Percentiles rank a stretch among this genome's conserved stretches.
phyloP scores from a whole-genome alignment of 2,888 invertebrate species.

The Troilus luridus region DNA sequence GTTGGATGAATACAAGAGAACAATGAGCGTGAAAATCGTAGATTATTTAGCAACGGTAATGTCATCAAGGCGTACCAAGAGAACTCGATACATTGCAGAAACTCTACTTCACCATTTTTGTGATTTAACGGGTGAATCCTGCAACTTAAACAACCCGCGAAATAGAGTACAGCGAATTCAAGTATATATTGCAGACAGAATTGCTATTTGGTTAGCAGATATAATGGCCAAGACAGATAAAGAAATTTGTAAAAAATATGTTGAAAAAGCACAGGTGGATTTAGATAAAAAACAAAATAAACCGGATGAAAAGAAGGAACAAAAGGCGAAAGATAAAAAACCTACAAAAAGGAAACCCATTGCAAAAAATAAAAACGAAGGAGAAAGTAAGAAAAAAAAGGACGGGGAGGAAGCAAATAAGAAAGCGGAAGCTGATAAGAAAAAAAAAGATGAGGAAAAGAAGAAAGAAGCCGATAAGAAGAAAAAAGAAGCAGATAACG shows the following conservation, averaged over 20 bases:
- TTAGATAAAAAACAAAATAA: neutral
- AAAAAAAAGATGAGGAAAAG: neutral
- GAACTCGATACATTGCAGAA: conserved; percentile 63
- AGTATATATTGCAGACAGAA: conserved; percentile 63
- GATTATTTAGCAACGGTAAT: conserved; percentile 64
- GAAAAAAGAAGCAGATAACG: neutral
- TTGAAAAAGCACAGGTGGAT: neutral
- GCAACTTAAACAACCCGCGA: conserved; percentile 61
- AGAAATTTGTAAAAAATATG: conserved; percentile 39
- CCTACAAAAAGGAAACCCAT: neutral
- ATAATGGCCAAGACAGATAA: conserved; percentile 62
- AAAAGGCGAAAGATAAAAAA: neutral
- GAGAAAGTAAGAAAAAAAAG: neutral
- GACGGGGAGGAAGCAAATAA: neutral
- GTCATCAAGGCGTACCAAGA: conserved; percentile 60
- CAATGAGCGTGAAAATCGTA: conserved; percentile 62
- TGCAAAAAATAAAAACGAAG: neutral
- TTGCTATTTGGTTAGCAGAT: conserved; percentile 64
- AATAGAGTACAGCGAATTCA: conserved; percentile 63
- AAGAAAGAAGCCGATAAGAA: neutral
- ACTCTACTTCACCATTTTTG: conserved; percentile 62
- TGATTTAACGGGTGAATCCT: conserved; percentile 63
- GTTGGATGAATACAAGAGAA: conserved; percentile 63
- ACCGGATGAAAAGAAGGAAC: neutral
- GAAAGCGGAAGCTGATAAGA: neutral